These are phyloP conservation scores for Promerops cafer DNA, from an alignment of 2,113 vertebrate species.

Conservation along the genomic window DNA sequence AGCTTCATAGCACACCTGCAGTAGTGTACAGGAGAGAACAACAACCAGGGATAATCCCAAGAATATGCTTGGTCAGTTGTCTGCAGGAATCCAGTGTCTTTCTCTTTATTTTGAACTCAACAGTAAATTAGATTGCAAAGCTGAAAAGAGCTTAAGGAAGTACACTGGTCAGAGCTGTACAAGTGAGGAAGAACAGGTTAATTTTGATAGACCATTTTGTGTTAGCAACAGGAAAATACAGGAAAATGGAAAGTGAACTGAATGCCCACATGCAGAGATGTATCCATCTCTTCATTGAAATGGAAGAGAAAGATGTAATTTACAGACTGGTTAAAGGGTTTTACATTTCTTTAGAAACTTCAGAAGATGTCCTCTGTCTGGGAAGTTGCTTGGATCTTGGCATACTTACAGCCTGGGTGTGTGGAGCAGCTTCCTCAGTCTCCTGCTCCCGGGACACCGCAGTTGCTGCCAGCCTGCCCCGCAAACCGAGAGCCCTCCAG, in stretches of 20 bases:
- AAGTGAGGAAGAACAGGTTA: neutral
- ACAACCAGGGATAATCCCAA: neutral
- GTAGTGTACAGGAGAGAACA: neutral
- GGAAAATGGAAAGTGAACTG: neutral
- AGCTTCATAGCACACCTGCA: neutral
- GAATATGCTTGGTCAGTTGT: neutral
- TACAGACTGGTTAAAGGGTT: neutral
- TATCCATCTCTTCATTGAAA: neutral
- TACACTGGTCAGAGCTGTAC: neutral
- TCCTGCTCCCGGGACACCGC: accelerated
- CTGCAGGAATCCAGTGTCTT: neutral
- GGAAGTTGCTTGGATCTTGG: neutral
- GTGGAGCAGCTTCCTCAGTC: neutral
- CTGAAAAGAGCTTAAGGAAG: neutral
- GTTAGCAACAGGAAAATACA: neutral
- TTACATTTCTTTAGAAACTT: neutral
- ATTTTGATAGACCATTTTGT: neutral
- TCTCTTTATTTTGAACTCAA: neutral
- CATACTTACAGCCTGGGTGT: neutral
- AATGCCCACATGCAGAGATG: neutral
- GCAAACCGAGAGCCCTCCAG: accelerated
- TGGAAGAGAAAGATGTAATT: neutral
- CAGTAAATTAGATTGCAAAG: neutral
- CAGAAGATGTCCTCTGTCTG: neutral
- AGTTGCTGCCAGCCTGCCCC: neutral